These are phyloP conservation scores for Chlorops oryzae DNA, from an alignment of 1,140 invertebrate species.

Conservation along the genomic window DNA sequence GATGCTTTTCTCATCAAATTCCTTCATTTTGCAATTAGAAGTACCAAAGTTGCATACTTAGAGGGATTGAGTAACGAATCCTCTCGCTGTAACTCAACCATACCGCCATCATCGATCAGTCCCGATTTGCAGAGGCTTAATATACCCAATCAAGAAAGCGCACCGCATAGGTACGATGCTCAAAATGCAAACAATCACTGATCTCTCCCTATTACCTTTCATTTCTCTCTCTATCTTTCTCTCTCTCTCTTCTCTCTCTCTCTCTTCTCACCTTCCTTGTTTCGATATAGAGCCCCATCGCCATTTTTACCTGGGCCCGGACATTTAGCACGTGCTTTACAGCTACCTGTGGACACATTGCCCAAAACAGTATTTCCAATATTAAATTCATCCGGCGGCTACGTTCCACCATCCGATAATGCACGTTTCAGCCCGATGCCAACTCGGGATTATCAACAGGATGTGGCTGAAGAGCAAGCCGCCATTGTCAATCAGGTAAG, in stretches of 20 bases:
- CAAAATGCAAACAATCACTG: background rate
- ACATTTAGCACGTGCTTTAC: slow-evolving; percentile 39
- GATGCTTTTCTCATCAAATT: no score
- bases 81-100: slow-evolving; percentile 28
- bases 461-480: slow-evolving; percentile 45
- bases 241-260: background rate
- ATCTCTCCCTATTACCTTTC: background rate
- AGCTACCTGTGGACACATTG: slow-evolving; percentile 40
- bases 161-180: slow-evolving; percentile 19
- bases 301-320: slow-evolving; percentile 44
- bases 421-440: slow-evolving; percentile 33
- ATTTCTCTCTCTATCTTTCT: background rate
- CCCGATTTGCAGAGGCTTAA: slow-evolving; percentile 21
- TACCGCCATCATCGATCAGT: slow-evolving; percentile 29
- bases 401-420: slow-evolving; percentile 21
- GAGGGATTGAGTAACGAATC: slow-evolving; percentile 34
- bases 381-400: slow-evolving; percentile 40
- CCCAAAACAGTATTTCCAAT: slow-evolving; percentile 49
- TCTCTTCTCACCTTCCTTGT: background rate
- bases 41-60: slow-evolving; percentile 45
- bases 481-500: slow-evolving; percentile 48
- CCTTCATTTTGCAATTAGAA: slow-evolving; percentile 15
- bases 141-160: slow-evolving; percentile 10
- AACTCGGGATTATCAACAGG: slow-evolving; percentile 46
- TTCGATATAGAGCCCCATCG: slow-evolving; percentile 31